A percentile compares a stretch with the other conserved stretches of the same genome.
Evolutionary conservation across 2,888 invertebrate genomes (phyloP).

Genomic region (Caenorhabditis doughertyi): DNA sequence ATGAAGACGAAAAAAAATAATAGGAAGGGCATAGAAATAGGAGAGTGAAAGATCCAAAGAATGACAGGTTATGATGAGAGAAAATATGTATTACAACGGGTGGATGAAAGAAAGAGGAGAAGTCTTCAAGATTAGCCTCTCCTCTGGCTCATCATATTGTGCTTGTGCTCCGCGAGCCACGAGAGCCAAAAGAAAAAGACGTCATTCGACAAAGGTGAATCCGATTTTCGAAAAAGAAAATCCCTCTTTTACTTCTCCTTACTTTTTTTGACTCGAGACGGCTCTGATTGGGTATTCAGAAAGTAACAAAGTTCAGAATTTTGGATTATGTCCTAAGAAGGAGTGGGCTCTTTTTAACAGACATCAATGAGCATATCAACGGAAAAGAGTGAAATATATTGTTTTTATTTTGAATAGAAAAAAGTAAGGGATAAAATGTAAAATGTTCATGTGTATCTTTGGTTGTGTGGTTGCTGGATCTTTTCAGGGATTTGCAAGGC

Average conservation of each 20-base stretch:
- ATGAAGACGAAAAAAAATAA: conserved; percentile 25
- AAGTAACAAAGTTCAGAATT: conserved; percentile 52
- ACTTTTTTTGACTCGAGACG: conserved; percentile 21
- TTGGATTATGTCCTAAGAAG: conserved; percentile 19
- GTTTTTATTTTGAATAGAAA: not conserved
- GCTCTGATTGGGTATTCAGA: conserved; percentile 48
- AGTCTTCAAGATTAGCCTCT: conserved; percentile 53
- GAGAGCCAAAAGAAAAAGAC: conserved; percentile 39
- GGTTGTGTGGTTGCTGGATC: too few species aligned
- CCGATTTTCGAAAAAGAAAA: conserved; percentile 38
- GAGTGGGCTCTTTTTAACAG: conserved; percentile 15
- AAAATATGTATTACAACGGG: conserved; percentile 43
- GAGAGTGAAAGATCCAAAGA: conserved; percentile 5
- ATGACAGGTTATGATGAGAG: conserved; percentile 59
- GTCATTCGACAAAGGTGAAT: conserved; percentile 58
- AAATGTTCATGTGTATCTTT: not conserved
- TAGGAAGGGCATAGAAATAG: conserved; percentile 14
- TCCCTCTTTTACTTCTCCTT: conserved; percentile 1
- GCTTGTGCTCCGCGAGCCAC: conserved; percentile 35
- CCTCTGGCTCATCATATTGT: conserved; percentile 54
- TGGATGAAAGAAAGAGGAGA: conserved; percentile 22
- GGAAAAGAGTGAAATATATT: not conserved
- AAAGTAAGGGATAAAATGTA: not conserved
- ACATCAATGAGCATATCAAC: conserved; percentile 43
- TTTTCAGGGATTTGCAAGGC: conserved; percentile 56